phyloP scores from a whole-genome alignment of 53 echinoderm and acorn worm genomes.

The Apostichopus leukothele region DNA sequence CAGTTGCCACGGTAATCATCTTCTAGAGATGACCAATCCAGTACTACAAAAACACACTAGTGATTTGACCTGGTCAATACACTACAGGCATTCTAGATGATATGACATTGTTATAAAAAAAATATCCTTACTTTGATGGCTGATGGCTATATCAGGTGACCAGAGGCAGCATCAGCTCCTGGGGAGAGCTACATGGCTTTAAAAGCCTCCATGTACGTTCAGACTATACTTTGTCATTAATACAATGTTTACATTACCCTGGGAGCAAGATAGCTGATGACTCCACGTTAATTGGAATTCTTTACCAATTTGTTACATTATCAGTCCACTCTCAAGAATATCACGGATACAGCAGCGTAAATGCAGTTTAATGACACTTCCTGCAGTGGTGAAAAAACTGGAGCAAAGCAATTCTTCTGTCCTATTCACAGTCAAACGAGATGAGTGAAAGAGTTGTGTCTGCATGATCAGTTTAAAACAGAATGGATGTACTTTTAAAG shows the following conservation, averaged over 20 bases:
- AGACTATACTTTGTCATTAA: background rate
- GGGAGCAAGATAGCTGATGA: conserved; percentile 15
- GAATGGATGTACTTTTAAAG: background rate
- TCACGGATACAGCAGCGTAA: background rate
- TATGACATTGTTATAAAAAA: conserved; percentile 10
- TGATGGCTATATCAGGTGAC: background rate
- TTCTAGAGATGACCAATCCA: background rate
- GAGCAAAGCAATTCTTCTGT: background rate
- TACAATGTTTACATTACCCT: conserved; percentile 34
- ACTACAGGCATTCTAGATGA: background rate
- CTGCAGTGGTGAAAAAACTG: background rate
- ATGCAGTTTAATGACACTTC: background rate
- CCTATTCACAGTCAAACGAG: background rate
- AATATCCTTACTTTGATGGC: background rate
- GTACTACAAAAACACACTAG: too few species aligned
- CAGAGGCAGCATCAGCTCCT: background rate
- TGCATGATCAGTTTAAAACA: background rate
- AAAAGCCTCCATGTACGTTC: conserved; percentile 14
- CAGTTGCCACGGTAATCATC: background rate
- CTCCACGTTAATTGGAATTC: conserved; percentile 32
- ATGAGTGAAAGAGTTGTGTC: background rate
- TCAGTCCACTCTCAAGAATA: background rate
- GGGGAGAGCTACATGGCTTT: conserved; percentile 1
- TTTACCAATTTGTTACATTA: conserved; percentile 29
- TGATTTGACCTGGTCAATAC: conserved; percentile 17